These are phyloP conservation scores for Callinectes sapidus DNA, from an alignment of 2,888 invertebrate genomes.

Conservation along the genomic window DNA sequence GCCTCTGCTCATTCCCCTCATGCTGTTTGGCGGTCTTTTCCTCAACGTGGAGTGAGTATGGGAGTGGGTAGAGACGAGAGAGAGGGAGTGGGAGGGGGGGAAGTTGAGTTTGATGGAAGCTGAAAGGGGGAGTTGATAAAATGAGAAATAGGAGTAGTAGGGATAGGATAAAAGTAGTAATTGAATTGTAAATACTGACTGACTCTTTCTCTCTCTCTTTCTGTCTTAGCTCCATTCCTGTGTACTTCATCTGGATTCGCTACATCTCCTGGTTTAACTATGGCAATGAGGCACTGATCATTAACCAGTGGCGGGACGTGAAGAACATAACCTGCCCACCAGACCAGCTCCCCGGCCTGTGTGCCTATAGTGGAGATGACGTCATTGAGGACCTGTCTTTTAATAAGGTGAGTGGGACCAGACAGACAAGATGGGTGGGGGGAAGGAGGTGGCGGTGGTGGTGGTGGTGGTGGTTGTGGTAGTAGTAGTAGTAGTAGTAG, in stretches of 20 bases:
- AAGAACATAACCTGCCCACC: slow-evolving; percentile 73
- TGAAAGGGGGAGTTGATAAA: neutral
- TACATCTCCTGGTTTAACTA: slow-evolving; percentile 77
- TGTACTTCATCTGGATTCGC: slow-evolving; percentile 74
- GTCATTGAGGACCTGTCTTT: slow-evolving; percentile 88
- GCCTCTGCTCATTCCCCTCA: slow-evolving; percentile 70
- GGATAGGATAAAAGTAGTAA: neutral
- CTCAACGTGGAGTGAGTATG: slow-evolving; percentile 76
- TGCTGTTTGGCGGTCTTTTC: slow-evolving; percentile 77
- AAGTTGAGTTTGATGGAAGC: neutral
- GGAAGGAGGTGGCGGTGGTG: too few relatives aligned
- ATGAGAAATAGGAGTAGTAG: neutral
- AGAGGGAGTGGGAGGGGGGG: neutral
- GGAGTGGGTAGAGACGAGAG: neutral
- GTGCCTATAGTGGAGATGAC: slow-evolving; percentile 81
- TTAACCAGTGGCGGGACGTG: slow-evolving; percentile 76
- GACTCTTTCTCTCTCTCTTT: too few relatives aligned
- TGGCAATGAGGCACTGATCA: slow-evolving; percentile 75
- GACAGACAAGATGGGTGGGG: neutral
- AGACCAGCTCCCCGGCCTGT: slow-evolving; percentile 84
- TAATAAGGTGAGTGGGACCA: slow-evolving; percentile 79
- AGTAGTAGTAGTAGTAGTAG: neutral
- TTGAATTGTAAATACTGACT: neutral
- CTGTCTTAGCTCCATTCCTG: slow-evolving; percentile 74
- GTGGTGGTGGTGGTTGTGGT: neutral